These are phyloP conservation scores for Centropristis striata DNA, from an alignment of 2,113 vertebrate species.

Conservation along the genomic window DNA sequence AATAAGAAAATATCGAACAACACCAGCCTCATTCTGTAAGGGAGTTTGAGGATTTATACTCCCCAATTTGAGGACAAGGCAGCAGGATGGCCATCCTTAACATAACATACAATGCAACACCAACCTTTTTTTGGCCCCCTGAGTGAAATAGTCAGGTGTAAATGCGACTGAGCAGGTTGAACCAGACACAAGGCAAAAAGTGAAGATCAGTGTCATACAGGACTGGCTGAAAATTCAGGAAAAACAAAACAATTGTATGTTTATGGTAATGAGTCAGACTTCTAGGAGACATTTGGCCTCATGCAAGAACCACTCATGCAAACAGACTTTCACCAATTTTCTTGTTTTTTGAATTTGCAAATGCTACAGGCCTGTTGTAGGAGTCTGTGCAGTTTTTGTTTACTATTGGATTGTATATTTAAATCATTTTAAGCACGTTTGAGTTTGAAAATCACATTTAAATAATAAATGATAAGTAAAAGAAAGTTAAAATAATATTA, in stretches of 20 bases:
- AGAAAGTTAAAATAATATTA: too few species aligned
- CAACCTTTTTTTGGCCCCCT: background rate
- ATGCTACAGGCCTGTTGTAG: too few species aligned
- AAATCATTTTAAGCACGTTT: too few species aligned
- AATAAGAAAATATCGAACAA: background rate
- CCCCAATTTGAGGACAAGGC: background rate
- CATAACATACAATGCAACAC: background rate
- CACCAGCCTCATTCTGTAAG: constrained; percentile 1
- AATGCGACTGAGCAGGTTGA: background rate
- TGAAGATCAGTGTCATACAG: too few species aligned
- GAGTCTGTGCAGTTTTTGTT: too few species aligned
- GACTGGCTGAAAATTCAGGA: too few species aligned
- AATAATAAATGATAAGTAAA: too few species aligned
- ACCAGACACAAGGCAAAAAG: constrained; percentile 2
- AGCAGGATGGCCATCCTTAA: background rate
- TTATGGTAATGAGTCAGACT: constrained; percentile 19
- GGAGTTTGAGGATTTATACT: background rate
- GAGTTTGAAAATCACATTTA: too few species aligned
- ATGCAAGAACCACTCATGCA: too few species aligned
- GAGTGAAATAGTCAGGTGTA: background rate
- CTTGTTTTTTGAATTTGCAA: too few species aligned
- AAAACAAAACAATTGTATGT: constrained; percentile 3
- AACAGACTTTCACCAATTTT: too few species aligned
- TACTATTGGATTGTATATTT: too few species aligned
- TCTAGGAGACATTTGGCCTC: constrained; percentile 1